Evolutionary conservation across 2,113 vertebrate species (phyloP).

Genomic region (Takifugu bimaculatus): DNA sequence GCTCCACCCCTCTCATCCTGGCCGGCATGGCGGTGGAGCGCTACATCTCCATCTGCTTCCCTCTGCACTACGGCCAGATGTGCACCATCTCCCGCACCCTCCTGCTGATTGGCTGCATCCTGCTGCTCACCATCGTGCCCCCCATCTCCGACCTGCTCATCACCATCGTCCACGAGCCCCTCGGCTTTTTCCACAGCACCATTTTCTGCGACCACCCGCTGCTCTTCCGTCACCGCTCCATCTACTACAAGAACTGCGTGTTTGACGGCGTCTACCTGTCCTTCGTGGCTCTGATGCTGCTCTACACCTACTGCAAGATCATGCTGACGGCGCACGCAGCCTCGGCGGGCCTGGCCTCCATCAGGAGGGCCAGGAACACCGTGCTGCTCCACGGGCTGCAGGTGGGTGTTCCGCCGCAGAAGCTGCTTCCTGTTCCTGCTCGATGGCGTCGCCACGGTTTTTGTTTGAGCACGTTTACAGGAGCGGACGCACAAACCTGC

Average conservation of each 20-base stretch:
- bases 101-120: conserved; percentile 56
- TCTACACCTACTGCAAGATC: conserved; percentile 77
- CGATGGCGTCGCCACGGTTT: too few species aligned
- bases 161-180: conserved; percentile 54
- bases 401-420: conserved; percentile 22
- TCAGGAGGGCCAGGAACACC: conserved; percentile 71
- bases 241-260: conserved; percentile 74
- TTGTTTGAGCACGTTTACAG: too few species aligned
- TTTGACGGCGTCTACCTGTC: conserved; percentile 74
- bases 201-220: conserved; percentile 74
- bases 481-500: too few species aligned
- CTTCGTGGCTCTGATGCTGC: conserved; percentile 67
- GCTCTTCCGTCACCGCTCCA: conserved; percentile 61
- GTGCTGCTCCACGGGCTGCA: conserved; percentile 73
- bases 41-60: conserved; percentile 75
- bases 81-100: conserved; percentile 70
- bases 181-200: conserved; percentile 44
- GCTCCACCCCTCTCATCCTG: conserved; percentile 75
- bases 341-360: conserved; percentile 59
- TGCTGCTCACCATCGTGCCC: conserved; percentile 49
- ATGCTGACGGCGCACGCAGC: conserved; percentile 66
- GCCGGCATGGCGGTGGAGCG: conserved; percentile 78
- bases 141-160: conserved; percentile 72
- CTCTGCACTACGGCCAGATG: conserved; percentile 67
- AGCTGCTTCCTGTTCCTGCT: too few species aligned